A percentile compares a stretch with the other conserved stretches of the same genome.
These are phyloP conservation scores for Synanthedon tipuliformis DNA, from an alignment of 2,888 invertebrate genomes.

Conservation along the genomic window DNA sequence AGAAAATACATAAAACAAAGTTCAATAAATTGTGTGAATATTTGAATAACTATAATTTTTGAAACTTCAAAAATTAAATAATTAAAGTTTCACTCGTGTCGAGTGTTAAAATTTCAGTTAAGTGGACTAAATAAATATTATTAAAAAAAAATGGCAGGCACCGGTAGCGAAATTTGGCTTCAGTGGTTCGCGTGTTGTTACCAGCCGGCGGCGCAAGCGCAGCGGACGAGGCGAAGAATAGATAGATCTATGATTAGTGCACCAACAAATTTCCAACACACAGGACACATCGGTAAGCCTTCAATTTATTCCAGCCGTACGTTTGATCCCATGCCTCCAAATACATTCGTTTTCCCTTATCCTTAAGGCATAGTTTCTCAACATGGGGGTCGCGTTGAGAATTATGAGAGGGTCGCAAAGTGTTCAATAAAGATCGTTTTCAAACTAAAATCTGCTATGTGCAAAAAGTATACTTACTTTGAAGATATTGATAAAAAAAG, in stretches of 20 bases:
- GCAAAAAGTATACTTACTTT: too few species aligned
- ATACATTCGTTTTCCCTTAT: too few species aligned
- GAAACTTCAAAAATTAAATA: neutral
- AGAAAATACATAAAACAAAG: too few species aligned
- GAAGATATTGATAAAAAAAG: too few species aligned
- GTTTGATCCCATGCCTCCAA: too few species aligned
- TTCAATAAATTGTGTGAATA: too few species aligned
- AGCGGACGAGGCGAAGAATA: slow-evolving; percentile 80
- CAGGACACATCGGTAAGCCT: slow-evolving; percentile 73
- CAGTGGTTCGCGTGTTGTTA: slow-evolving; percentile 94
- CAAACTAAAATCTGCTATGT: too few species aligned
- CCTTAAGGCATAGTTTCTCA: too few species aligned
- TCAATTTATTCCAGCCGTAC: neutral
- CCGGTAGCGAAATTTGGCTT: slow-evolving; percentile 87
- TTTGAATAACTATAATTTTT: too few species aligned
- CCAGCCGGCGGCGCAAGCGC: slow-evolving; percentile 81
- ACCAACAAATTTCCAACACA: slow-evolving; percentile 96
- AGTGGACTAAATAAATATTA: slow-evolving; percentile 24
- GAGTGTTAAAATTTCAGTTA: slow-evolving; percentile 13
- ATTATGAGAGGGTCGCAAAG: too few species aligned
- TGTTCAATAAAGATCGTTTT: too few species aligned
- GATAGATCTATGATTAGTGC: slow-evolving; percentile 95
- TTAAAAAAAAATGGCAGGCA: slow-evolving; percentile 69
- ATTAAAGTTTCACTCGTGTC: slow-evolving; percentile 15
- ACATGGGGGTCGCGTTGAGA: too few species aligned